These are phyloP conservation scores for Allophyes oxyacanthae DNA, from an alignment of 2,888 invertebrate genomes.

Conservation along the genomic window DNA sequence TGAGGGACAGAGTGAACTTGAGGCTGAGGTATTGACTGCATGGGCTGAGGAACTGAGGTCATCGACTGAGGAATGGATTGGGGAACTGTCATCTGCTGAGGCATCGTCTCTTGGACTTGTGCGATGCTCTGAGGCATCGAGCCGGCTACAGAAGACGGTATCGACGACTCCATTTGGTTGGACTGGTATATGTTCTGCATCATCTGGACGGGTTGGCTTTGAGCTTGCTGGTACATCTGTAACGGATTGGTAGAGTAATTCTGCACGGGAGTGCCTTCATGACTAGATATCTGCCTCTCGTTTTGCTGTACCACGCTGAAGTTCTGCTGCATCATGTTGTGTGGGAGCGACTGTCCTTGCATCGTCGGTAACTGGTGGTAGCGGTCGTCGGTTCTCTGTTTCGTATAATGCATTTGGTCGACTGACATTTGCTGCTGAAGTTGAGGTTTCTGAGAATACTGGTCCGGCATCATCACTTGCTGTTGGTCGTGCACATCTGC, in stretches of 20 bases:
- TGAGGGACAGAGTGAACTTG: slow-evolving; percentile 52
- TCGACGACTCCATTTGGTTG: slow-evolving; percentile 64
- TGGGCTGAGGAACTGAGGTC: slow-evolving; percentile 61
- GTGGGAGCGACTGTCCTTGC: slow-evolving; percentile 84
- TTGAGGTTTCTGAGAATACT: slow-evolving; percentile 69
- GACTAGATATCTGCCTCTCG: slow-evolving; percentile 87
- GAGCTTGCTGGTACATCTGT: slow-evolving; percentile 81
- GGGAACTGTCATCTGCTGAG: slow-evolving; percentile 59
- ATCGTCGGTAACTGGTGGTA: slow-evolving; percentile 76
- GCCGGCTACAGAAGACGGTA: slow-evolving; percentile 55
- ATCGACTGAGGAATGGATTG: slow-evolving; percentile 63
- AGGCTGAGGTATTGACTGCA: slow-evolving; percentile 52
- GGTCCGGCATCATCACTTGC: slow-evolving; percentile 71
- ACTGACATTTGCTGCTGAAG: slow-evolving; percentile 81
- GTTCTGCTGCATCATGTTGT: slow-evolving; percentile 79
- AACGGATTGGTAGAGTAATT: slow-evolving; percentile 83
- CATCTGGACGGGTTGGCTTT: slow-evolving; percentile 69
- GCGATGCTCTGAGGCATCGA: slow-evolving; percentile 59
- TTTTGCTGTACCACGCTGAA: slow-evolving; percentile 79
- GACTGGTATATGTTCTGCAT: slow-evolving; percentile 65
- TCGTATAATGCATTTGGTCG: slow-evolving; percentile 77
- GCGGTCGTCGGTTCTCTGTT: slow-evolving; percentile 76
- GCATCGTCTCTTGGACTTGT: slow-evolving; percentile 56
- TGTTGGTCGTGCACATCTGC: slow-evolving; percentile 79
- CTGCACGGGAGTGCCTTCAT: slow-evolving; percentile 87